Base-by-base conservation (phyloP, 1,140 invertebrate species). In the Neodiprion pinetum region DNA sequence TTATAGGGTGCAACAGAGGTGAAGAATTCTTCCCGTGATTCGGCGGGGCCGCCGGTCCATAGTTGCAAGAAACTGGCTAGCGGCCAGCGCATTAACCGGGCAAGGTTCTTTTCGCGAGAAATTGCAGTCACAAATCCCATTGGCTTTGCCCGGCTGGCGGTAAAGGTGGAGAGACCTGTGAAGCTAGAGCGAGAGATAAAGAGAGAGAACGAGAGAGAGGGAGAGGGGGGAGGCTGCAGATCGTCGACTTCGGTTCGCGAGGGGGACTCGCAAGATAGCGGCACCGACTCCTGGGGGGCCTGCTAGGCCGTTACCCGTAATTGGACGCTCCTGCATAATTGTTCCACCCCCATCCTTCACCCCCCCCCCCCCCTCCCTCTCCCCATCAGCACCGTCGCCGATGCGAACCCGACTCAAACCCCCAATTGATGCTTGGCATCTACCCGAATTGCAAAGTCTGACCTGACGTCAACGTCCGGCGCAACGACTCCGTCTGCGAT, bases 261-360 rank as follows among this genome's bases (percentile, higher is more conserved):
- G 11, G 11, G 53, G 53, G 53, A 61, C 53, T 40, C 28, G 17
- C 10, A 11, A 61, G 53, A 61, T 61, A 61, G 53, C 53, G 9
- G 53, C 53, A 7, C 53, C 53, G 53, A 61, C 53, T 74, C 71
- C 72, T 70, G 71, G 67, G 74, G 71, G 70, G 69, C 61, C 74
- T 66, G 79, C 75, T 79, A 53, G 72, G 72, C 77, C 75, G 77
- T 83, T 77, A 78, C 78, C 74, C 74, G 79, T 82, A 82, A 83
- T 82, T 83, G 81, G 81, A 81, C 82, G 80, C 79, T 81, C 75
- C 77, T 80, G 80, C 80, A 82, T 82, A 82, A 82, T 81, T 83
- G 81, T 83, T 77, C 77, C 40, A 12, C 67, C 21, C 21, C 67
- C 67, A 14, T 21, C 67, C 10, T 68, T 17, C 67, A 11, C 10